Conservation (phyloP, 1,140 invertebrate species). For the Trachelipus rathkii region DNA sequence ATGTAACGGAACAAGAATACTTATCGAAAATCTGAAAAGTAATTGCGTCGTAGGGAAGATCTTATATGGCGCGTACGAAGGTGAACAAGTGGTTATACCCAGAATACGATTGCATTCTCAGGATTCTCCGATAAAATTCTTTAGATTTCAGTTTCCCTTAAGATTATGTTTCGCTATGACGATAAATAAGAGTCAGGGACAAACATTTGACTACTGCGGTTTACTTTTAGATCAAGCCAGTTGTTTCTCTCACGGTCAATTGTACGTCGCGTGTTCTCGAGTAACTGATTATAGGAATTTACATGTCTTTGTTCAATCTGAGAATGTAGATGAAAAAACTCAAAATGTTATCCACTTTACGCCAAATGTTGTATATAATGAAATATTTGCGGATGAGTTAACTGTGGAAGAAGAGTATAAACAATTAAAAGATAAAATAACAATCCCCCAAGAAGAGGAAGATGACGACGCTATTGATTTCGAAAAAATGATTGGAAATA, state of each 20-base stretch:
- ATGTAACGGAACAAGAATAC: background rate
- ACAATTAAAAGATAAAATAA: too few relatives aligned
- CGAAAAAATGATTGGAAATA: too few relatives aligned
- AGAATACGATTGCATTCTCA: background rate
- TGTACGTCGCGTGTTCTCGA: conserved; percentile 3
- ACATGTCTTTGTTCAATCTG: background rate
- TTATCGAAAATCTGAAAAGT: background rate
- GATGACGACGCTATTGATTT: too few relatives aligned
- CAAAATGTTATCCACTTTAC: background rate
- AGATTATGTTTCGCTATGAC: conserved; percentile 5
- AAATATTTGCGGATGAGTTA: background rate
- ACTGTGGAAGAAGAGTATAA: background rate
- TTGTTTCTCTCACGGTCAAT: conserved; percentile 14
- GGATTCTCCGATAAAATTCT: background rate
- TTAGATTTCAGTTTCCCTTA: background rate
- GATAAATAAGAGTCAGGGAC: conserved; percentile 13
- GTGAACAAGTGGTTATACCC: background rate
- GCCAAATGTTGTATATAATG: background rate
- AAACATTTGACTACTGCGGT: background rate
- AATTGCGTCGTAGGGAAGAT: background rate
- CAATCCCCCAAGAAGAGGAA: too few relatives aligned
- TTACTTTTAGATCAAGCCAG: background rate
- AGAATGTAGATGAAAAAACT: background rate
- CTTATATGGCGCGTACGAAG: background rate
- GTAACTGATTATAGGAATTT: background rate